These are phyloP conservation scores for Dinocampus coccinellae DNA, from an alignment of 2,888 invertebrate genomes.

Conservation along the genomic window DNA sequence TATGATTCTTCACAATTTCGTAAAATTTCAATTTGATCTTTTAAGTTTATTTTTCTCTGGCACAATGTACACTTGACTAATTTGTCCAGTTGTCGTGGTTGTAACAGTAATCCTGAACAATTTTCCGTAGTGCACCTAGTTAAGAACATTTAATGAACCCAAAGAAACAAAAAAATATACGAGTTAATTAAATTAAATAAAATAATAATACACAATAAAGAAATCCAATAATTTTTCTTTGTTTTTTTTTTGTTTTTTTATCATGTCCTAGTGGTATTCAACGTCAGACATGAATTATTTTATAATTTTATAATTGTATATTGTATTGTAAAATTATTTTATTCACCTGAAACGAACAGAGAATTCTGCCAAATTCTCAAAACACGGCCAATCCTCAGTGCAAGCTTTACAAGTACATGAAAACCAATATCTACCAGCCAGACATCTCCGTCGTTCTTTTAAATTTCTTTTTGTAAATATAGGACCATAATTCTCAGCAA, in stretches of 20 bases:
- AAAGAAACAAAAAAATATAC: conserved; percentile 34
- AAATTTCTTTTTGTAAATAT: conserved; percentile 75
- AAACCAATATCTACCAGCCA: conserved; percentile 85
- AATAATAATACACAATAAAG: no score
- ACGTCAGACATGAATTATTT: no score
- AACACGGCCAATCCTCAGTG: conserved; percentile 80
- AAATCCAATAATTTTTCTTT: no score
- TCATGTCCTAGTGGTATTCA: neutral
- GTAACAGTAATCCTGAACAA: conserved; percentile 70
- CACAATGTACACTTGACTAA: conserved; percentile 71
- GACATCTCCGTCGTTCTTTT: conserved; percentile 74
- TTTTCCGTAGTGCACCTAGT: conserved; percentile 71
- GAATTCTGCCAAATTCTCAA: conserved; percentile 74
- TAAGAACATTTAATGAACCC: neutral
- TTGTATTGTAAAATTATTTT: no score
- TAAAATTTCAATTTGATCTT: conserved; percentile 67
- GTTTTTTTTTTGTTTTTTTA: conserved; percentile 14
- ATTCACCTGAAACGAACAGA: conserved; percentile 67
- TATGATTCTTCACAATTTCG: conserved; percentile 71
- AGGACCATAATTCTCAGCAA: conserved; percentile 89
- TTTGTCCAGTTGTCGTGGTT: conserved; percentile 66
- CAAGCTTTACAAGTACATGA: conserved; percentile 81
- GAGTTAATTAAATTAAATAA: neutral
- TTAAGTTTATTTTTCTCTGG: conserved; percentile 70
- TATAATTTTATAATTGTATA: no score